Percentiles rank a stretch among this genome's conserved stretches.
These are phyloP conservation scores for Halcyon senegalensis DNA, from an alignment of 2,113 vertebrate species.

Conservation along the genomic window DNA sequence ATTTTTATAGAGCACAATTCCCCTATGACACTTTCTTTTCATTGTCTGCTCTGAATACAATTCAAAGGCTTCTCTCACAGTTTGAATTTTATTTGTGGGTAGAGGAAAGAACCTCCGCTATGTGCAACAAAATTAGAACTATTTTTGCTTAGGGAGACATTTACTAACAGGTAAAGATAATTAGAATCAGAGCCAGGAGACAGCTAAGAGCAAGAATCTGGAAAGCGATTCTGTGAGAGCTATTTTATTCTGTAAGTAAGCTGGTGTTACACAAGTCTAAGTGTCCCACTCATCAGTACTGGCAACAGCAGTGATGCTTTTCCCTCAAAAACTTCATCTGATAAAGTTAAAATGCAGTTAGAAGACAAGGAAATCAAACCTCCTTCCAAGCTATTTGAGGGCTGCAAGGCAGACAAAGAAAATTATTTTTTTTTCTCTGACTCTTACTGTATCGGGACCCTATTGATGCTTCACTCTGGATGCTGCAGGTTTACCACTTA, in stretches of 20 bases:
- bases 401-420: not conserved
- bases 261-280: not conserved
- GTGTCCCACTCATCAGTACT: not conserved
- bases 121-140: not conserved
- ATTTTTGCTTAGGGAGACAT: not conserved
- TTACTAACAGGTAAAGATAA: not conserved
- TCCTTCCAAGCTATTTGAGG: not conserved
- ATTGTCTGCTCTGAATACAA: not conserved
- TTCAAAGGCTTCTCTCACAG: not conserved
- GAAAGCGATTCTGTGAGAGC: not conserved
- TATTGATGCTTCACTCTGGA: not conserved
- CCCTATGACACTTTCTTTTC: slow-evolving; percentile 16
- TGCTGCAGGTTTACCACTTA: slow-evolving; percentile 43
- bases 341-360: not conserved
- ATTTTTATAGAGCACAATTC: slow-evolving; percentile 32
- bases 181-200: not conserved
- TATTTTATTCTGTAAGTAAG: not conserved
- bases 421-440: not conserved
- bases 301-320: not conserved
- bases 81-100: not conserved
- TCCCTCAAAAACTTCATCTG: not conserved
- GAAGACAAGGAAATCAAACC: not conserved
- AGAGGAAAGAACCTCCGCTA: not conserved
- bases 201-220: not conserved
- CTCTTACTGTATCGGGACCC: not conserved